A percentile compares a stretch with the other conserved stretches of the same genome.
Conservation (phyloP, 2,113 vertebrate species). For the Petroica traversi region DNA sequence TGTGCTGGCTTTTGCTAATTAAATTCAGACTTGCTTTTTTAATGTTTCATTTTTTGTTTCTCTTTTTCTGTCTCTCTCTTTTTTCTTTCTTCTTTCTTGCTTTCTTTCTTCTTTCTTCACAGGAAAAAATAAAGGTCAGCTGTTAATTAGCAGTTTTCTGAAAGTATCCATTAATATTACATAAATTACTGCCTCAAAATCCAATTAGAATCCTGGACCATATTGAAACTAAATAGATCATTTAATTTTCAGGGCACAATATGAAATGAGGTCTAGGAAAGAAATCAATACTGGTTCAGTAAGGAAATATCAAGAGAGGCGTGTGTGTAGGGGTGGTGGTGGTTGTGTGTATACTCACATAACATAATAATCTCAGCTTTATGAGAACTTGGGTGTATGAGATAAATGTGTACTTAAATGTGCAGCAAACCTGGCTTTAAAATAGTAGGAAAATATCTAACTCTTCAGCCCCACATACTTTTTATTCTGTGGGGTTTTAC, state of each 20-base stretch:
- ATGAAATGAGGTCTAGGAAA: slow-evolving; percentile 67
- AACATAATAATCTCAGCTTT: neutral
- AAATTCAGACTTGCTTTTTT: slow-evolving; percentile 25
- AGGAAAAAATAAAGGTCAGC: slow-evolving; percentile 73
- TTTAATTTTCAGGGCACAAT: slow-evolving; percentile 75
- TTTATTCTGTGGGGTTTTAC: neutral
- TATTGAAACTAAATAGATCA: slow-evolving; percentile 77
- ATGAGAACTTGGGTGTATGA: neutral
- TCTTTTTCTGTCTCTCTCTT: neutral
- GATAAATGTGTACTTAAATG: neutral
- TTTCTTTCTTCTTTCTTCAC: neutral
- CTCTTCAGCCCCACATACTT: neutral
- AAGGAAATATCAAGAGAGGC: slow-evolving; percentile 1
- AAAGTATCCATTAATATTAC: slow-evolving; percentile 76
- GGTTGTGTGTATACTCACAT: neutral
- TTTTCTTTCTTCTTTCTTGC: neutral
- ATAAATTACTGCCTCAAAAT: slow-evolving; percentile 76
- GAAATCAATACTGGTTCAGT: slow-evolving; percentile 65
- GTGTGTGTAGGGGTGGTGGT: neutral
- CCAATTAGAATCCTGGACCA: slow-evolving; percentile 71
- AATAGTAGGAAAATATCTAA: neutral
- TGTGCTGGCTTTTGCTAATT: slow-evolving; percentile 54
- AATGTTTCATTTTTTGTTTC: neutral
- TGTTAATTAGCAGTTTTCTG: slow-evolving; percentile 74
- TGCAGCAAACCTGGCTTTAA: neutral